Percentiles rank a stretch among this genome's conserved stretches.
These are phyloP conservation scores for Gobio gobio DNA, from an alignment of 2,113 vertebrate species.

Conservation along the genomic window DNA sequence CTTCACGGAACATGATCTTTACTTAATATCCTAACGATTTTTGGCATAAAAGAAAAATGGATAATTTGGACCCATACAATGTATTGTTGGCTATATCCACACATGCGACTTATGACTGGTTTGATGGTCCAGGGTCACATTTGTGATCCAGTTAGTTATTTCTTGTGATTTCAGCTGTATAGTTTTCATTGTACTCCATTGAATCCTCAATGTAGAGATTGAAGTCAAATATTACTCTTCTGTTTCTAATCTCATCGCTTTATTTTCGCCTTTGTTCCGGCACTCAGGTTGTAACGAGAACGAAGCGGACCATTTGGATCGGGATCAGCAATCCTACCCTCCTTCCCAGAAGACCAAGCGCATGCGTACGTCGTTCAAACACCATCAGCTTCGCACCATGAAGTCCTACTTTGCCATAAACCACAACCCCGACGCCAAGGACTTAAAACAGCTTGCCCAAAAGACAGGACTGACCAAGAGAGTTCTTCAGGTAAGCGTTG, in stretches of 20 bases:
- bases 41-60: too few species aligned
- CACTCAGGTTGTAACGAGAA: slow-evolving; percentile 95
- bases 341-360: slow-evolving; percentile 98
- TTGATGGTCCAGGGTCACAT: too few species aligned
- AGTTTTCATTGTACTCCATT: neutral
- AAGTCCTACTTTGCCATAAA: slow-evolving; percentile 99
- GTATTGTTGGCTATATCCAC: too few species aligned
- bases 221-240: neutral
- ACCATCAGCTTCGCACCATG: slow-evolving; percentile 99
- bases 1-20: too few species aligned
- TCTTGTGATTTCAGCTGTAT: too few species aligned
- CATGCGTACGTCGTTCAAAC: slow-evolving; percentile 99
- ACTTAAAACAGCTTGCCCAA: slow-evolving; percentile 99
- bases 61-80: too few species aligned
- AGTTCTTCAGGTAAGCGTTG: slow-evolving; percentile 96
- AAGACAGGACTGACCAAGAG: slow-evolving; percentile 99
- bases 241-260: neutral
- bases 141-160: neutral
- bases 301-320: slow-evolving; percentile 94
- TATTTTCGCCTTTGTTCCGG: neutral
- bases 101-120: too few species aligned
- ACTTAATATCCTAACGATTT: too few species aligned
- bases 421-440: slow-evolving; percentile 99
- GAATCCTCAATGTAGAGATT: neutral
- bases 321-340: slow-evolving; percentile 95